Evolutionary conservation across 1,140 invertebrate genomes (phyloP).

Genomic region (Drosophila watanabei): DNA sequence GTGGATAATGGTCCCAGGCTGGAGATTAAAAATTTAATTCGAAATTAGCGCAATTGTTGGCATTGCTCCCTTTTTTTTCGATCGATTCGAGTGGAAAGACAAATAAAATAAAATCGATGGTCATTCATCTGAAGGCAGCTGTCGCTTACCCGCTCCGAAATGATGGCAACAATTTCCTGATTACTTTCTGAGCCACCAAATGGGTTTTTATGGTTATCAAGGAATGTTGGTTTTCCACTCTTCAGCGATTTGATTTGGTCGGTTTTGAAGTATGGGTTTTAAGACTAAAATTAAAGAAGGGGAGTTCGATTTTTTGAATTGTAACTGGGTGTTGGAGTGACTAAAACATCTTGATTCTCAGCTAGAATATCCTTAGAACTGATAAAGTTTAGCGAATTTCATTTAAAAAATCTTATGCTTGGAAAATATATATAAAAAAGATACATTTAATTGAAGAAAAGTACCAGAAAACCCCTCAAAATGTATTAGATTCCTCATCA

Average conservation of each 20-base stretch:
- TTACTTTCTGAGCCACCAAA: slow-evolving; percentile 64
- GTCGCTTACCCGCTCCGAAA: slow-evolving; percentile 39
- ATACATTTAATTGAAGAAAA: neutral
- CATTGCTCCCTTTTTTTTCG: slow-evolving; percentile 64
- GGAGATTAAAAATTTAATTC: slow-evolving; percentile 83
- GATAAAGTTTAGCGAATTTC: neutral
- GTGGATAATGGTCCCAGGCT: slow-evolving; percentile 57
- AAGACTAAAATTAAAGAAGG: neutral
- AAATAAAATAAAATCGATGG: slow-evolving; percentile 69
- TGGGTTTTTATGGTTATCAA: slow-evolving; percentile 66
- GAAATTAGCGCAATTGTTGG: slow-evolving; percentile 83
- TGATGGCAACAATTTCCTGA: slow-evolving; percentile 79
- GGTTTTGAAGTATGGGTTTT: slow-evolving; percentile 10
- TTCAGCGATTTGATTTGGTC: slow-evolving; percentile 33
- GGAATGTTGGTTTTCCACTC: slow-evolving; percentile 52
- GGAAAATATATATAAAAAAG: neutral
- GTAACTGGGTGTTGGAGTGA: too few relatives aligned
- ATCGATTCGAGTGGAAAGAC: slow-evolving; percentile 59
- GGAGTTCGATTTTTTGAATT: too few relatives aligned
- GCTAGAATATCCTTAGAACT: neutral
- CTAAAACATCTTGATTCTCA: too few relatives aligned
- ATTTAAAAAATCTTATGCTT: neutral
- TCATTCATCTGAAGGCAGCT: slow-evolving; percentile 28
- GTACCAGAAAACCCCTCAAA: neutral
- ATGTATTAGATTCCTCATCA: neutral